Evolutionary conservation across 2,113 vertebrate species (phyloP), one percentile per base, ranked within the genome.

Genomic region (Corvus cornix): DNA sequence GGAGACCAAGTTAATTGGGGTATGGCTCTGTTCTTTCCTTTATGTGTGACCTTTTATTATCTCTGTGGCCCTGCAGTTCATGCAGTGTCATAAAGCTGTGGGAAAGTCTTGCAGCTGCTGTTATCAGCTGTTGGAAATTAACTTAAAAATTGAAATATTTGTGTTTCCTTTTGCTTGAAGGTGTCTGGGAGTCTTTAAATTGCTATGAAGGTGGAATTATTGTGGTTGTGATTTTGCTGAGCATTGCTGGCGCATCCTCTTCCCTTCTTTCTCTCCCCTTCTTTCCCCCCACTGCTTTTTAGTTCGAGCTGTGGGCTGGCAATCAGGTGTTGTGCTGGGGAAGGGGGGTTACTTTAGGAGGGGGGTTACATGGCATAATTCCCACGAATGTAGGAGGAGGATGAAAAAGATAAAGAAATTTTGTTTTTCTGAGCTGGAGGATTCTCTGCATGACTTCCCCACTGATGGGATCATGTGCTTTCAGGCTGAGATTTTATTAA

Each of bases 401-500:
- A 97, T 97, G 93, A 98, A 97, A 98, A 97, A 98, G 96, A 98
- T 98, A 98, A 98, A 98, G 97, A 98, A 98, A 98, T 97, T 98
- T 98, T 98, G 97, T 98, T 98, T 98, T 97, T 98, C 97, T 97
- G 98, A 98, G 97, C 94, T 91, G 64, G 96, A 97, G 98, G 98
- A 97, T 97, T 98, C 98, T 98, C 98, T 97, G 98, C 98, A 96
- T 98, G 97, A 98, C 98, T 98, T 99, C 98, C 98, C 96, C 94
- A 98, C 98, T 98, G 98, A 98, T 98, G 97, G 97, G 98, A 98
- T 98, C 98, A 97, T 98, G 98, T 98, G 98, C 98, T 98, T 98
- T 98, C 98, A 98, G 98, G 95, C 97, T 97, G 97, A 96, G 98
- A 98, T 98, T 98, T 99, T 98, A 98, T 99, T 98, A 98, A 98